phyloP scores from a whole-genome alignment of 37 sponge, comb jelly and placozoan species.

The Aphrocallistes beatrix region DNA sequence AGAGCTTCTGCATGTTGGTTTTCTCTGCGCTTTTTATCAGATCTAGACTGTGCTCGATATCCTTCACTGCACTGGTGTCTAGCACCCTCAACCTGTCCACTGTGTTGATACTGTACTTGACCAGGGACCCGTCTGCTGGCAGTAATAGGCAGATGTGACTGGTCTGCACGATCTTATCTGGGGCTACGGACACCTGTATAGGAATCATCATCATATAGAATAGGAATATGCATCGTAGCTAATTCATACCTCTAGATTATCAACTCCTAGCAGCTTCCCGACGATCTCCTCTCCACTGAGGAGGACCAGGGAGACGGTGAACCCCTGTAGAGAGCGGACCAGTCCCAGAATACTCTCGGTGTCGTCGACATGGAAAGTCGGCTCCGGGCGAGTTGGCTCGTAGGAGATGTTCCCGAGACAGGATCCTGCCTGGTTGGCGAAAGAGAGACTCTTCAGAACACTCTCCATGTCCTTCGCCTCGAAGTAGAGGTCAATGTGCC shows the following conservation, averaged over 20 bases:
- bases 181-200: neutral
- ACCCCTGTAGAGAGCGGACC: conserved; percentile 31
- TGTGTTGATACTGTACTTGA: conserved; percentile 23
- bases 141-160: conserved; percentile 37
- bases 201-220: neutral
- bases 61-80: conserved; percentile 40
- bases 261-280: conserved; percentile 60
- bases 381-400: conserved; percentile 58
- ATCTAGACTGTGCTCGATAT: conserved; percentile 56
- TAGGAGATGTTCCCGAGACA: conserved; percentile 79
- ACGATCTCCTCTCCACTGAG: neutral
- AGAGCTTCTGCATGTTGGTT: conserved; percentile 60
- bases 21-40: conserved; percentile 31
- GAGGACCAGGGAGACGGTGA: conserved; percentile 2
- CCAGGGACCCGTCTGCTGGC: conserved; percentile 28
- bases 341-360: conserved; percentile 35
- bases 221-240: neutral
- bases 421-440: conserved; percentile 34
- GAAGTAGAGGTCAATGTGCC: conserved; percentile 76
- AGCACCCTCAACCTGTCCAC: conserved; percentile 34
- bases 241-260: conserved; percentile 2
- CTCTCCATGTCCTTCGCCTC: conserved; percentile 41
- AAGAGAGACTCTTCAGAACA: conserved; percentile 71
- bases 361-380: conserved; percentile 33
- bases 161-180: neutral